Evolutionary conservation across 2,113 vertebrate species (phyloP), one percentile per base, ranked within the genome.

Genomic region (Stigmatopora argus): DNA sequence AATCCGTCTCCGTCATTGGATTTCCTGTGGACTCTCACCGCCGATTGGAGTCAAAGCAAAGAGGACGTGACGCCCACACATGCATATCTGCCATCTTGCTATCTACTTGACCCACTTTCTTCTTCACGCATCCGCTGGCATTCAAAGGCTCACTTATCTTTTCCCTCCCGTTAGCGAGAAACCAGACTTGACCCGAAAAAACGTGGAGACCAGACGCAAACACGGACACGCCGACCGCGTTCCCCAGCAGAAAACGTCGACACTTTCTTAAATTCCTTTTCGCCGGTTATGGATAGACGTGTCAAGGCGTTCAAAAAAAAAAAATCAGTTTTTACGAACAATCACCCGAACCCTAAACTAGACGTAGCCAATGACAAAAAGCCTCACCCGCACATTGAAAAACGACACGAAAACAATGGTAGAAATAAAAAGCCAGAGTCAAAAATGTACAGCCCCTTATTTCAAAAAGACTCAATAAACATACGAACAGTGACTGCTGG

Each of bases 81-180:
- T 41, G 23, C 57, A 53, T 14, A 38, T 44, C 49, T 64, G 10
- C 58, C 52, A 70, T 51, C 47, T 62, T 13, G 58, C 31, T 68
- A 63, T 69, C 71, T 5, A 58, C 72, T 62, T 76, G 77, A 80
- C 75, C 84, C 19, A 69, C 41, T 75, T 84, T 17, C 23, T 14
- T 48, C 4, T 0, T 45, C 35, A 65, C 12, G 58, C 64, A 60
- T 46, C 61, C 68, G 48, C 19, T 52, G 48, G 66, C 77, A 73
- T 38, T 65, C 61, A 66, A 17, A 63, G 46, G 64, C 35, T 64
- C 58, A 71, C 44, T 10, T 35, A 38, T 18, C 14, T 35, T 55
- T 56, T 56, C 26, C n/a, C 13, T 34, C 65, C 19, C 6, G 62
- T 69, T 66, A 69, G 55, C 69, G 0, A n/a, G 45, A 14, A n/a